These are phyloP conservation scores for Anguilla pacifica DNA, from an alignment of 2,797 vertebrate species.

Conservation along the genomic window DNA sequence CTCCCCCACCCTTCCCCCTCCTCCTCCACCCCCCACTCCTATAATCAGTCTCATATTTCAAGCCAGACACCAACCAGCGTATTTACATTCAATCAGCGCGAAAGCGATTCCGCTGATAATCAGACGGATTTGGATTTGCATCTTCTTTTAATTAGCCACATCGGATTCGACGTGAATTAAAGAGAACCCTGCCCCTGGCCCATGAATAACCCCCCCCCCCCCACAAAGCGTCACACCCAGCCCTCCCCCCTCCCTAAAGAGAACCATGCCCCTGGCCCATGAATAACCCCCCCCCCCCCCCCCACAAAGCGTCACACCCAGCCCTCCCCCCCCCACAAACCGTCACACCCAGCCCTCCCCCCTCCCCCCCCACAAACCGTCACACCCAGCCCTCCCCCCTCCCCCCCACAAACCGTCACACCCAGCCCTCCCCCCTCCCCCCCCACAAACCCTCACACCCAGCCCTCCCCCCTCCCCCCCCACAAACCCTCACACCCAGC, in stretches of 20 bases:
- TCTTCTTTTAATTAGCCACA: constrained; percentile 78
- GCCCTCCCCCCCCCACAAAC: constrained; percentile 27
- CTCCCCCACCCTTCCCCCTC: neutral
- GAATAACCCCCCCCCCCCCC: constrained; percentile 25
- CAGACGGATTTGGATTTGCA: constrained; percentile 62
- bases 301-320: constrained; percentile 34
- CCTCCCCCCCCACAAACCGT: constrained; percentile 19
- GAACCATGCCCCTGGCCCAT: no score
- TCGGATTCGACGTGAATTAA: constrained; percentile 73
- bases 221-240: constrained; percentile 31
- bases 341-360: no score
- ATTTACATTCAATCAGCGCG: constrained; percentile 55
- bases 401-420: no score
- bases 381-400: no score
- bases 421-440: no score
- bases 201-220: constrained; percentile 29
- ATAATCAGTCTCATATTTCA: constrained; percentile 53
- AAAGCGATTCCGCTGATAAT: constrained; percentile 44
- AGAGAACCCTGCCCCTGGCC: constrained; percentile 37
- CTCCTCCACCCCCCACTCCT: neutral
- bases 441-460: no score
- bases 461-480: no score
- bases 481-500: no score
- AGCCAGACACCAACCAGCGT: constrained; percentile 50
- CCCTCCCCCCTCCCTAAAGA: constrained; percentile 9